Conservation (phyloP, 2,113 vertebrate species). For the Chaetorhynchus papuensis region DNA sequence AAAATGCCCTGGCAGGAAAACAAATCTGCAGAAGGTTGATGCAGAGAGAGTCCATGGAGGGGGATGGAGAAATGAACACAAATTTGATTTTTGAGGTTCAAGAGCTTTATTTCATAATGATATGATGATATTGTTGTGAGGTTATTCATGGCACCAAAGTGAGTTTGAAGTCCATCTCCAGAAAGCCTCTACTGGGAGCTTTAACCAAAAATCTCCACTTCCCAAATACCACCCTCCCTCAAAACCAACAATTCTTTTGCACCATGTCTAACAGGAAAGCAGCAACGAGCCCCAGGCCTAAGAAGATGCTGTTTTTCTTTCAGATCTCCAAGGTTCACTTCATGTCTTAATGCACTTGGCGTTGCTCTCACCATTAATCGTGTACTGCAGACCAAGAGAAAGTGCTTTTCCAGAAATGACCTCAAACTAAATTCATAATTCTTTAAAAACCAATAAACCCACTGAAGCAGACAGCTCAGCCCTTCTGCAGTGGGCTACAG, state of each 20-base stretch:
- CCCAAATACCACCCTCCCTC: background rate
- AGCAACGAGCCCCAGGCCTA: background rate
- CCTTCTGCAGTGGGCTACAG: background rate
- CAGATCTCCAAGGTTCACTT: background rate
- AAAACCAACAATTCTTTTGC: background rate
- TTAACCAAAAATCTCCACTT: background rate
- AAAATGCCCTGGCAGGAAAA: background rate
- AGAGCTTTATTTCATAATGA: background rate
- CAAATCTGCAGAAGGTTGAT: background rate
- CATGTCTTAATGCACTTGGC: background rate
- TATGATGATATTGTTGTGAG: background rate
- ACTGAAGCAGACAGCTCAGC: background rate
- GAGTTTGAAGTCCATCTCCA: background rate
- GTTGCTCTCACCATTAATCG: background rate
- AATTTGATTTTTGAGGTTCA: background rate
- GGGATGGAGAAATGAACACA: background rate
- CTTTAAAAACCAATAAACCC: constrained; percentile 27
- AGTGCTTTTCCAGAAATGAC: background rate
- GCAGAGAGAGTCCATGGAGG: fast-evolving
- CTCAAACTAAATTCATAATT: constrained; percentile 21
- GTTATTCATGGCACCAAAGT: background rate
- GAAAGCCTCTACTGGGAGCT: background rate
- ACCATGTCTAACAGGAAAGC: background rate
- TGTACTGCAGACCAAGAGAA: background rate
- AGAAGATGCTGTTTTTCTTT: background rate